Evolutionary conservation across 2,888 invertebrate genomes (phyloP).

Genomic region (Drosophila helvetica): DNA sequence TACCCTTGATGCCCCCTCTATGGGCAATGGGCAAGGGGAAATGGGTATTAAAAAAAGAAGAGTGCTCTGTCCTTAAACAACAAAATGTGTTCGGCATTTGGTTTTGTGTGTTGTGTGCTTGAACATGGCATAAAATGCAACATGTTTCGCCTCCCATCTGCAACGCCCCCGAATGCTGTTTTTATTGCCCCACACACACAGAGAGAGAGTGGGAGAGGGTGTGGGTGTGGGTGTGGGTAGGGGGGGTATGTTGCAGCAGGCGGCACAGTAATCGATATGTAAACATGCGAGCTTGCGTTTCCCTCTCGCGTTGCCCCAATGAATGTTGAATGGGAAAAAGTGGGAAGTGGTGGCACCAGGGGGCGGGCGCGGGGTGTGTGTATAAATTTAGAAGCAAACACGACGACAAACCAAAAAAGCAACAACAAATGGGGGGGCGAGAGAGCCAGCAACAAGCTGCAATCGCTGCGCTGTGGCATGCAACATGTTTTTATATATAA

Average conservation of each 20-base stretch:
- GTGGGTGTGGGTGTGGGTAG: constrained; percentile 5
- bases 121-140: constrained; percentile 58
- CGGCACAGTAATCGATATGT: constrained; percentile 72
- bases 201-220: constrained; percentile 1
- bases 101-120: constrained; percentile 1
- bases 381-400: constrained; percentile 73
- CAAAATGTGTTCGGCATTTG: constrained; percentile 8
- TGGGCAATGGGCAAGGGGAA: no score
- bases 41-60: background rate
- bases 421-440: background rate
- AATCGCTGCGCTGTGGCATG: constrained; percentile 60
- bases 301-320: background rate
- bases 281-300: constrained; percentile 68
- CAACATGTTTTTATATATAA: constrained; percentile 78
- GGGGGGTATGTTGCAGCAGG: constrained; percentile 39
- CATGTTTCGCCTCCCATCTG: constrained; percentile 55
- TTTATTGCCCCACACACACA: constrained; percentile 56
- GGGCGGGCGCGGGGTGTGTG: constrained; percentile 40
- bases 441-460: constrained; percentile 62
- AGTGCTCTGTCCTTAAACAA: constrained; percentile 35
- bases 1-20: no score
- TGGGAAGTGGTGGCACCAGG: background rate
- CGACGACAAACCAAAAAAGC: constrained; percentile 37
- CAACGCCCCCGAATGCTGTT: constrained; percentile 32
- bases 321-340: constrained; percentile 18